A percentile compares a stretch with the other conserved stretches of the same genome.
These are phyloP conservation scores for Threskiornis aethiopicus DNA, from an alignment of 2,797 vertebrate genomes.

Conservation along the genomic window DNA sequence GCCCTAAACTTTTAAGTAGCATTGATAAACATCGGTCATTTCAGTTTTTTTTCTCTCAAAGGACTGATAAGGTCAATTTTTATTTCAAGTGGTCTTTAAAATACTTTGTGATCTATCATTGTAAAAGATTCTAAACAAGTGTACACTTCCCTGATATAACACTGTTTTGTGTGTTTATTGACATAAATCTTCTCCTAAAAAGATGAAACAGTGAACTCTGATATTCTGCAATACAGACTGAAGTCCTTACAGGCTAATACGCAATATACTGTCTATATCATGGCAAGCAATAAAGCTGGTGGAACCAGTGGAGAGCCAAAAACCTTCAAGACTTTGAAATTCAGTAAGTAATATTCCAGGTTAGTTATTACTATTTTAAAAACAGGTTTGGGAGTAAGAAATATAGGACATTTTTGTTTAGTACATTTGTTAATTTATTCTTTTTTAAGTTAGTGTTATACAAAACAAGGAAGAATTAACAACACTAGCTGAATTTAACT, in stretches of 20 bases:
- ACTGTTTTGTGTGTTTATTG: neutral
- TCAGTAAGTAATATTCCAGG: slow-evolving; percentile 66
- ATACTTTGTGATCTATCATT: neutral
- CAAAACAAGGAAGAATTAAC: neutral
- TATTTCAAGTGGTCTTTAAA: neutral
- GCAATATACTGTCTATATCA: slow-evolving; percentile 64
- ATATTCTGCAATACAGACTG: slow-evolving; percentile 55
- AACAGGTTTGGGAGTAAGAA: neutral
- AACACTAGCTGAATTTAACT: neutral
- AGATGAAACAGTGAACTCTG: slow-evolving; percentile 66
- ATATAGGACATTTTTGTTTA: neutral
- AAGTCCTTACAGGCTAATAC: slow-evolving; percentile 63
- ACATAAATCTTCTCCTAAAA: neutral
- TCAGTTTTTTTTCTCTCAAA: no score
- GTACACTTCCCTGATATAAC: neutral
- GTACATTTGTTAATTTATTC: neutral
- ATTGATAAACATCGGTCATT: no score
- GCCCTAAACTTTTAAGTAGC: no score
- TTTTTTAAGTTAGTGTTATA: neutral
- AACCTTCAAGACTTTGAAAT: slow-evolving; percentile 69
- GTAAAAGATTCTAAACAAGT: neutral
- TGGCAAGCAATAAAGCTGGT: slow-evolving; percentile 72
- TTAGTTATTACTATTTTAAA: neutral
- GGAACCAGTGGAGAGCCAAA: slow-evolving; percentile 25
- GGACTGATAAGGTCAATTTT: neutral